These are phyloP conservation scores for Syngnathus scovelli DNA, from an alignment of 2,113 vertebrate species.

Conservation along the genomic window DNA sequence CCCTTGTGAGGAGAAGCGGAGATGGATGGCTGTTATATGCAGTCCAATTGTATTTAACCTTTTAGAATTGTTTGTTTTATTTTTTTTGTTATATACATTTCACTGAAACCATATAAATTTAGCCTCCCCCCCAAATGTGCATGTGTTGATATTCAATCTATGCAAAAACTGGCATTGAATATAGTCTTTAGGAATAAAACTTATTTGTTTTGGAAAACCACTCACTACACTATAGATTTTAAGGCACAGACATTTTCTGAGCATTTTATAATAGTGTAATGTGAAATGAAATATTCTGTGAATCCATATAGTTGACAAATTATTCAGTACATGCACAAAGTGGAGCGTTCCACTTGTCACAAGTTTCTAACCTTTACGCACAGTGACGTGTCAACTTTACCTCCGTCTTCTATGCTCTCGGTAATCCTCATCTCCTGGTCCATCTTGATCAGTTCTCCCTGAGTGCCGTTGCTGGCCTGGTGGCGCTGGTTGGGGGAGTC, in stretches of 20 bases:
- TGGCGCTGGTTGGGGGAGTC: constrained; percentile 26
- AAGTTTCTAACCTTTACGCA: not conserved
- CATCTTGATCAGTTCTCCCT: constrained; percentile 55
- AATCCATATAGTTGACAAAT: not conserved
- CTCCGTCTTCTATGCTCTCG: constrained; percentile 66
- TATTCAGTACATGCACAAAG: too few species aligned
- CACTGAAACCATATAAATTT: not conserved
- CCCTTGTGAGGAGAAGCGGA: too few species aligned
- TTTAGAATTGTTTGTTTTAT: not conserved
- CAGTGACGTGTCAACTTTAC: constrained; percentile 35
- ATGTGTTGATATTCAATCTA: not conserved
- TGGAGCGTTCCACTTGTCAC: not conserved
- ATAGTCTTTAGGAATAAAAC: too few species aligned
- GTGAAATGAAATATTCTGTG: not conserved
- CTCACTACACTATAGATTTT: too few species aligned
- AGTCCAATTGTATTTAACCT: too few species aligned
- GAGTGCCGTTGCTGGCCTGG: constrained; percentile 23
- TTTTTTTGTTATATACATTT: not conserved
- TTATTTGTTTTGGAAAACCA: too few species aligned
- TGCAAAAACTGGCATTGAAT: not conserved
- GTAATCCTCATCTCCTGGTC: constrained; percentile 74
- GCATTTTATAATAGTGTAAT: not conserved
- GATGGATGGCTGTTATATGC: too few species aligned
- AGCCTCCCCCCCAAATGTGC: not conserved
- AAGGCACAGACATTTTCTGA: not conserved